Conservation (phyloP, 2,113 vertebrate species). For the Nerophis ophidion region DNA sequence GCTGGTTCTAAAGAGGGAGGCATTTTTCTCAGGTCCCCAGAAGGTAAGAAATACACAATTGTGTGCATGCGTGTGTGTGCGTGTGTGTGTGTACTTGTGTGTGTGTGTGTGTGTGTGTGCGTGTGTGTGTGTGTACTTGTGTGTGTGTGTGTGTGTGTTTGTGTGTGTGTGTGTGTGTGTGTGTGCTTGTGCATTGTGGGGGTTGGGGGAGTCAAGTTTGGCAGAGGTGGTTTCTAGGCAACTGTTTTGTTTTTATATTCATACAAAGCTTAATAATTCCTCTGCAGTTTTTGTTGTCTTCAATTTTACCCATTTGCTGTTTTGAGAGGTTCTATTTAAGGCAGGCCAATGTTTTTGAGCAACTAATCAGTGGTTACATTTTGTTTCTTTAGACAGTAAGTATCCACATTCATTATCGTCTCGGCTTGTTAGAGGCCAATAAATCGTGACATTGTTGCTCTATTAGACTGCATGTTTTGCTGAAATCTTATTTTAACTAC, state of each 20-base stretch:
- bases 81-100: too few species aligned
- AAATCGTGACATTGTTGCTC: background rate
- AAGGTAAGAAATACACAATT: too few species aligned
- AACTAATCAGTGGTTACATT: background rate
- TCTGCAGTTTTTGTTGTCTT: conserved; percentile 26
- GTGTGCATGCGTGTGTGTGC: too few species aligned
- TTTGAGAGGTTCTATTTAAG: background rate
- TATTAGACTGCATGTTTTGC: background rate
- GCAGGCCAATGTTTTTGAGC: background rate
- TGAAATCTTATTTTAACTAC: background rate
- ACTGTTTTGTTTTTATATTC: conserved; percentile 41
- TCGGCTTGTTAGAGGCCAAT: background rate
- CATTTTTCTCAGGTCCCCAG: too few species aligned
- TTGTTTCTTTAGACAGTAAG: background rate
- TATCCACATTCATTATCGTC: background rate
- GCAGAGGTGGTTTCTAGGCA: conserved; percentile 68
- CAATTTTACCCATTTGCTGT: background rate
- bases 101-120: too few species aligned
- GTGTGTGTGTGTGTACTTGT: conserved; percentile 7
- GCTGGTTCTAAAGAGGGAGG: too few species aligned
- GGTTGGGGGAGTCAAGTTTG: conserved; percentile 45
- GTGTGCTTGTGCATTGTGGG: conserved; percentile 5
- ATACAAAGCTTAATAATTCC: conserved; percentile 49
- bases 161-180: conserved; percentile 23
- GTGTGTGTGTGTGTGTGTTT: conserved; percentile 17